Base-by-base conservation (phyloP, 1,140 invertebrate species). In the Pantala flavescens region DNA sequence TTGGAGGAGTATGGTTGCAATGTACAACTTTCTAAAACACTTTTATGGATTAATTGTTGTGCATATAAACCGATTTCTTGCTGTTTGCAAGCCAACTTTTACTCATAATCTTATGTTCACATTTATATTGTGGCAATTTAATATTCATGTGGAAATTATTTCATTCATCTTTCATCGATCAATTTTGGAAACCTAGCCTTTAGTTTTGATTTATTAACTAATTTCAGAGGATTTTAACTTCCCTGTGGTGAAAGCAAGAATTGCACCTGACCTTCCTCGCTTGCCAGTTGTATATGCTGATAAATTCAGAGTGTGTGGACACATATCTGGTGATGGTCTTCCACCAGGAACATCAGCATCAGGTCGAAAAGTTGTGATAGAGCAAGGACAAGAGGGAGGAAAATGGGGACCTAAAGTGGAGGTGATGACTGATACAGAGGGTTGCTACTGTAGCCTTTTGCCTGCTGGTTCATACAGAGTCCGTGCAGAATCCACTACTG, bases 221-320 rank as follows among this genome's bases (percentile, higher is more conserved):
- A 42, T 83, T 83, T 9, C 75, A 88, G 86, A 85, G 77, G 85
- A 91, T 78, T 81, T 90, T 11, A 78, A 86, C 76, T 95, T 95
- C 82, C 85, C 88, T 63, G 86, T 88, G 23, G 81, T 85, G 71
- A 81, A 79, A 24, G 84, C 93, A 0, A 91, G 90, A 81, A 87
- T 94, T 16, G 88, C 88, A 42, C 87, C 91, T 1, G 88, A 85
- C 36, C 88, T 88, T 16, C 89, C 91, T 12, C 82, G 83, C 24
- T 77, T 91, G 21, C 88, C 90, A 0, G 84, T 87, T 71, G 83
- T 91, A 74, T 79, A 83, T 70, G 89, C 89, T 12, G 82, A 82
- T 7, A 85, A 87, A 3, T 94, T 91, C 79, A 87, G 90, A 84
- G 86, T 93, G 42, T 94, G 91, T 84, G 93, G 93, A 28, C 49